phyloP scores from a whole-genome alignment of 1,140 invertebrate species.

The Drosophila micromelanica region DNA sequence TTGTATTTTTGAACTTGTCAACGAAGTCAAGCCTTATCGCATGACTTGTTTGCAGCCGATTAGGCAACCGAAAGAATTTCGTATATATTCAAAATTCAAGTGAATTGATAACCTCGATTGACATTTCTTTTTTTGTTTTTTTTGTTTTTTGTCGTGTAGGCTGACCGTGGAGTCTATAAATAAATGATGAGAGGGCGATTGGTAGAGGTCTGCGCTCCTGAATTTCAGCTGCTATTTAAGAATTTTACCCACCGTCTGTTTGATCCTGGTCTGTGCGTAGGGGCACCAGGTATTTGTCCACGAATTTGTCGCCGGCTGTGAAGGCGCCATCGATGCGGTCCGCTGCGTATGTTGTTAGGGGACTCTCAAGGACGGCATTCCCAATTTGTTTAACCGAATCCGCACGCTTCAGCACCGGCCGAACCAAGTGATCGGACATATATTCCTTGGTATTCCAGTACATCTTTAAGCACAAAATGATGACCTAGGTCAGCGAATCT shows the following conservation, averaged over 20 bases:
- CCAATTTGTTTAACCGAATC: conserved; percentile 91
- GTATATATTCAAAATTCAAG: conserved; percentile 12
- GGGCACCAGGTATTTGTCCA: conserved; percentile 90
- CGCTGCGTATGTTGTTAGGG: conserved; percentile 89
- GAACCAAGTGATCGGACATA: conserved; percentile 88
- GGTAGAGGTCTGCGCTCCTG: neutral
- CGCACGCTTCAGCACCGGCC: conserved; percentile 89
- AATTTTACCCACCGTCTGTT: conserved; percentile 85
- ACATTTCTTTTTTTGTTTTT: neutral
- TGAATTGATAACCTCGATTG: conserved; percentile 50
- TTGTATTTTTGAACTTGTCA: neutral
- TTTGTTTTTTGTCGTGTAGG: neutral
- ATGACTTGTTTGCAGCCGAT: conserved; percentile 29
- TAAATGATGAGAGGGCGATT: conserved; percentile 40
- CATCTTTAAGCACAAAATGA: conserved; percentile 86
- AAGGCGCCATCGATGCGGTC: conserved; percentile 89
- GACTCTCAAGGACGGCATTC: conserved; percentile 87
- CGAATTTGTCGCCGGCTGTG: conserved; percentile 90
- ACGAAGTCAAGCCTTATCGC: conserved; percentile 20
- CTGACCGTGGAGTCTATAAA: conserved; percentile 54
- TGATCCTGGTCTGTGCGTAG: conserved; percentile 87
- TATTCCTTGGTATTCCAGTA: conserved; percentile 91
- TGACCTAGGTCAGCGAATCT: conserved; percentile 52
- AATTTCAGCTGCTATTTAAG: neutral
- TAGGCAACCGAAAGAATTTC: conserved; percentile 15